Evolutionary conservation across 2,888 invertebrate genomes (phyloP).

Genomic region (Lobophora halterata): DNA sequence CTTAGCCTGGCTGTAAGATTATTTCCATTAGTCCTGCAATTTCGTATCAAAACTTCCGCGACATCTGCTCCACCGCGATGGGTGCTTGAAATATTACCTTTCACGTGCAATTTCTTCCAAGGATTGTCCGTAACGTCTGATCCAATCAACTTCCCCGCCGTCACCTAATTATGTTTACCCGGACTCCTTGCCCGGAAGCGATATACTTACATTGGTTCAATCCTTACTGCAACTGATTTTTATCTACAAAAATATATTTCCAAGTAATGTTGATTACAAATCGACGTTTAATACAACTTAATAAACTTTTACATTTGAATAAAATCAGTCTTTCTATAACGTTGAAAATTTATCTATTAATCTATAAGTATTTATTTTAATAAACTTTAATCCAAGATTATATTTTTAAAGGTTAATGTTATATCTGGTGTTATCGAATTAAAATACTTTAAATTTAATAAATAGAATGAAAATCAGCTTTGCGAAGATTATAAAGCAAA

Average conservation of each 20-base stretch:
- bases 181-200: slow-evolving; percentile 46
- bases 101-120: slow-evolving; percentile 57
- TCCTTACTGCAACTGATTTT: slow-evolving; percentile 46
- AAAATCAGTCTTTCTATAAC: too few species aligned
- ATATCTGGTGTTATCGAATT: slow-evolving; percentile 46
- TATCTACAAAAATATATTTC: too few species aligned
- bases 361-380: too few species aligned
- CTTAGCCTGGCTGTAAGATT: too few species aligned
- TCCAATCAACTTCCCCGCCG: slow-evolving; percentile 61
- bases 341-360: too few species aligned
- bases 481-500: slow-evolving; percentile 45
- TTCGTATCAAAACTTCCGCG: slow-evolving; percentile 42
- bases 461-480: slow-evolving; percentile 52
- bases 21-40: too few species aligned
- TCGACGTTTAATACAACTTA: too few species aligned
- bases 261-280: too few species aligned
- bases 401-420: too few species aligned
- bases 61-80: slow-evolving; percentile 37
- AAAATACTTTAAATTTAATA: slow-evolving; percentile 65
- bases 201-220: slow-evolving; percentile 45
- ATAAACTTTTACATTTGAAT: too few species aligned
- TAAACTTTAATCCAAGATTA: too few species aligned
- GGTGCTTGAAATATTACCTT: slow-evolving; percentile 59
- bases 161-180: slow-evolving; percentile 68
- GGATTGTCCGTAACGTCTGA: slow-evolving; percentile 51